Base-by-base conservation (phyloP, 1,140 invertebrate genomes). In the Penaeus japonicus region DNA sequence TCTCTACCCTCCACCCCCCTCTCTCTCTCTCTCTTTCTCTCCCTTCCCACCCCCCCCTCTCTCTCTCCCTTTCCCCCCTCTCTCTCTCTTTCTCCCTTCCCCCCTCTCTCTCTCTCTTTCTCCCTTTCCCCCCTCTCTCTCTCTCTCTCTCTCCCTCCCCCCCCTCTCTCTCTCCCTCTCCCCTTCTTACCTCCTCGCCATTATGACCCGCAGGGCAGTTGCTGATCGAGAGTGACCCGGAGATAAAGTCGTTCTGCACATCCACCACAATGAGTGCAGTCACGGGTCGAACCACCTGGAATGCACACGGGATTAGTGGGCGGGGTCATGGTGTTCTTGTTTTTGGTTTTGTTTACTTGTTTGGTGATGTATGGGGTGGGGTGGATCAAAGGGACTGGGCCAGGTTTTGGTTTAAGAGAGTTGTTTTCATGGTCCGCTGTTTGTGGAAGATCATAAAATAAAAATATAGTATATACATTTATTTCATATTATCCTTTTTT, bases 221-320 rank as follows among this genome's bases (percentile, higher is more conserved):
- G 92, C 95, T 96, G 91, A 99, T 96, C 91, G 98, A 96, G 81
- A 99, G 94, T 20, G 97, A 97, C 75, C 98, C 98, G 85, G 95
- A 95, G 91, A 99, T 98, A 93, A 99, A 99, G 93, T 99, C 98
- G 93, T 99, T 99, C 93, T 99, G 98, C 4, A 99, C 98, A 93
- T 99, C 98, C 78, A 99, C 97, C 87, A 99, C 95, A 47, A 99
- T 93, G 91, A 99, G 96, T n/a, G 96, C 98, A 92, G 95, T 96
- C 81, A 97, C 95, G 39, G 97, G 97, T 84, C 96, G 94, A 77
- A 97, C 95, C 92, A 97, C 96, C 96, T 96, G 93, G 88, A 93
- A 92, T 90, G n/a, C 2, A 32, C 92, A 97, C 96, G 96, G 96
- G 93, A 88, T 93, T 92, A 91, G n/a, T 3, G 39, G n/a, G 18